Conservation (phyloP, 2,888 invertebrate genomes). For the Drosophila eohydei region DNA sequence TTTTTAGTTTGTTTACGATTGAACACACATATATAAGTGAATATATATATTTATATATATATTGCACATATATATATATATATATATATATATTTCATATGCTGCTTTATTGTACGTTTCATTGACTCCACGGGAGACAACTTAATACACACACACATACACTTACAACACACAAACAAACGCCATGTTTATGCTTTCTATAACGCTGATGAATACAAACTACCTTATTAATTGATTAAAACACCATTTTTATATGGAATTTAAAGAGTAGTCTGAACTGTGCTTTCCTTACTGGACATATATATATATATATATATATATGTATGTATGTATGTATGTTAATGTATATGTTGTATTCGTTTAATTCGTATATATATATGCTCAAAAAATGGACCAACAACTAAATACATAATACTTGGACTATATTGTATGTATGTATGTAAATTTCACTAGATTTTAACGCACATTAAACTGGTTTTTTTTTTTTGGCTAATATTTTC, state of each 20-base stretch:
- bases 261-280: slow-evolving; percentile 21
- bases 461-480: slow-evolving; percentile 35
- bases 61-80: slow-evolving; percentile 9
- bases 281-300: slow-evolving; percentile 7
- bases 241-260: slow-evolving; percentile 58
- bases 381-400: slow-evolving; percentile 79
- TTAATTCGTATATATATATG: slow-evolving; percentile 59
- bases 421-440: slow-evolving; percentile 51
- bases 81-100: slow-evolving; percentile 44
- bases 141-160: slow-evolving; percentile 40
- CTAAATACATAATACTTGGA: slow-evolving; percentile 79
- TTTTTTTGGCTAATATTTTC: neutral
- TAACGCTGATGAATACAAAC: slow-evolving; percentile 65
- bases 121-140: slow-evolving; percentile 78
- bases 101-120: slow-evolving; percentile 75
- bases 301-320: too few relatives aligned
- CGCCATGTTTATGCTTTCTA: slow-evolving; percentile 62
- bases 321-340: neutral
- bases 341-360: slow-evolving; percentile 28
- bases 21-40: slow-evolving; percentile 21
- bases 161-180: slow-evolving; percentile 34
- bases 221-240: slow-evolving; percentile 74
- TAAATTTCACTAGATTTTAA: slow-evolving; percentile 51
- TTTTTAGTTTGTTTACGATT: slow-evolving; percentile 69
- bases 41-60: slow-evolving; percentile 20